A percentile compares a stretch with the other conserved stretches of the same genome.
These are phyloP conservation scores for Oscheius sp. DNA, from an alignment of 2,888 invertebrate genomes.

Conservation along the genomic window DNA sequence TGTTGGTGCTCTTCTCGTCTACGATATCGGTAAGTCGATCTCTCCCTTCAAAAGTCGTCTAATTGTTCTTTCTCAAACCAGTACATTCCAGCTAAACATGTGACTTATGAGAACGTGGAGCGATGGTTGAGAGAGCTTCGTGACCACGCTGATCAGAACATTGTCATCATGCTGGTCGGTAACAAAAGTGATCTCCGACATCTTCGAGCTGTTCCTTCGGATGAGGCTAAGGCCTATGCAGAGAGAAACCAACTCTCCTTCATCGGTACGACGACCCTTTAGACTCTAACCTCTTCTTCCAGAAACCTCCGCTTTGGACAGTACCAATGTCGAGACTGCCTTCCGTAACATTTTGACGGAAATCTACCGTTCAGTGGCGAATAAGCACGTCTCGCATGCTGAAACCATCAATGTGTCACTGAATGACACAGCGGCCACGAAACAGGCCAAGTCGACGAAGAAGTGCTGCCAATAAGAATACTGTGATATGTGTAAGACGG, in stretches of 20 bases:
- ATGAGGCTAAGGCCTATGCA: slow-evolving; percentile 28
- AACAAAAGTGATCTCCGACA: slow-evolving; percentile 27
- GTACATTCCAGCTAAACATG: slow-evolving; percentile 19
- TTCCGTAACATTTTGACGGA: slow-evolving; percentile 30
- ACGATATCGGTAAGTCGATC: slow-evolving; percentile 22
- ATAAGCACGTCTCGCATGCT: slow-evolving; percentile 30
- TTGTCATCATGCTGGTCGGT: slow-evolving; percentile 27
- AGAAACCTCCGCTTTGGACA: slow-evolving; percentile 34
- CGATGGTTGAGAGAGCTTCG: slow-evolving; percentile 25
- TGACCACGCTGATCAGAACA: slow-evolving; percentile 31
- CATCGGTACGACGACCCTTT: not conserved
- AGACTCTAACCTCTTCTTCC: not conserved
- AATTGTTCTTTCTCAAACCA: no score
- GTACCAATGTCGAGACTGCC: slow-evolving; percentile 31
- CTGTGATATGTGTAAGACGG: no score
- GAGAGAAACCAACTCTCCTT: slow-evolving; percentile 31
- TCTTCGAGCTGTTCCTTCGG: slow-evolving; percentile 27
- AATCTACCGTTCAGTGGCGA: slow-evolving; percentile 25
- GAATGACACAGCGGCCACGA: slow-evolving; percentile 3
- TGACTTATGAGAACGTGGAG: slow-evolving; percentile 32
- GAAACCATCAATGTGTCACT: not conserved
- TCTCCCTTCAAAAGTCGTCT: no score
- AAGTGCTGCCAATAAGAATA: slow-evolving; percentile 22
- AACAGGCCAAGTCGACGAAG: slow-evolving; percentile 18
- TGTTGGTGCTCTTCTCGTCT: slow-evolving; percentile 33